These are phyloP conservation scores for Aleiodes testaceus DNA, from an alignment of 2,888 invertebrate species.

Conservation along the genomic window DNA sequence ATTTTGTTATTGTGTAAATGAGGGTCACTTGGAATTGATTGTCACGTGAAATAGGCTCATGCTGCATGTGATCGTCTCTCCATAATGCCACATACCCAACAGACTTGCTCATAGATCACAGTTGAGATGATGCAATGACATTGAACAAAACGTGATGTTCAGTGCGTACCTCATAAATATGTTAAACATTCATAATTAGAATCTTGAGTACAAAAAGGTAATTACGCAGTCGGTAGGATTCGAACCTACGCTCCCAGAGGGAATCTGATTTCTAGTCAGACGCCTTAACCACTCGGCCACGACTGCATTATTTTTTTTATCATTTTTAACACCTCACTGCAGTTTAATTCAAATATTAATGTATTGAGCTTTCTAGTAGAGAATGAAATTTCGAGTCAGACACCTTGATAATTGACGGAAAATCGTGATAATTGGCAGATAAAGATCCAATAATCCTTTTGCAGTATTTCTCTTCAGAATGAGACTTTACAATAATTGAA, in stretches of 20 bases:
- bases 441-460: slow-evolving; percentile 8
- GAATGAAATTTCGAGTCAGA: too few relatives aligned
- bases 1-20: slow-evolving; percentile 32
- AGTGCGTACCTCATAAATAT: too few relatives aligned
- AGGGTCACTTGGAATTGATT: slow-evolving; percentile 35
- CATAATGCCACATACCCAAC: neutral
- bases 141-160: neutral
- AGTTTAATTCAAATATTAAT: too few relatives aligned
- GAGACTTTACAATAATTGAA: too few relatives aligned
- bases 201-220: neutral
- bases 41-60: slow-evolving; percentile 47
- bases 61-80: slow-evolving; percentile 11
- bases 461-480: neutral
- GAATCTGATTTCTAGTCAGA: slow-evolving; percentile 92
- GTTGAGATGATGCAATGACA: too few relatives aligned
- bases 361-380: too few relatives aligned
- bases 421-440: neutral
- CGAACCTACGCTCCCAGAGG: slow-evolving; percentile 94
- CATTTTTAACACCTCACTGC: too few relatives aligned
- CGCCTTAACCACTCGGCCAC: slow-evolving; percentile 93
- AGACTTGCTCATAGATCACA: too few relatives aligned
- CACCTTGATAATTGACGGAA: too few relatives aligned
- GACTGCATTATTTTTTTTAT: slow-evolving; percentile 75
- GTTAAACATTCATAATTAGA: too few relatives aligned
- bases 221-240: slow-evolving; percentile 88